Evolutionary conservation across 2,797 vertebrate genomes (phyloP).

Genomic region (Sebastes elongatus): DNA sequence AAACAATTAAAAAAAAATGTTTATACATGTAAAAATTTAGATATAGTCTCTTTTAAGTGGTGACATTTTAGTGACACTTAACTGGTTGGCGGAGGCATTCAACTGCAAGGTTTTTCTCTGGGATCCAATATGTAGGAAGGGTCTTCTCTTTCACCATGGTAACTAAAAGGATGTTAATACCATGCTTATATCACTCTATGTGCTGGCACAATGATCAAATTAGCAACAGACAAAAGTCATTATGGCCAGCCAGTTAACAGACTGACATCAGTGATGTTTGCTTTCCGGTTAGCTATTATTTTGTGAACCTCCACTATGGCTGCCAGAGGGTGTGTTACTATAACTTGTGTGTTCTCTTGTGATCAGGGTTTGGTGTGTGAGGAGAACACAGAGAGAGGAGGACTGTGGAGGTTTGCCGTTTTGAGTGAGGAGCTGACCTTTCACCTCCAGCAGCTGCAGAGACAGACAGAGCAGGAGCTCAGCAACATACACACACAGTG

Average conservation of each 20-base stretch:
- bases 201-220: not conserved
- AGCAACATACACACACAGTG: conserved; percentile 56
- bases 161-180: not conserved
- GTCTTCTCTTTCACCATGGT: not conserved
- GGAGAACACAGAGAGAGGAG: conserved; percentile 24
- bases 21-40: too few species aligned
- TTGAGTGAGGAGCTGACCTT: conserved; percentile 60
- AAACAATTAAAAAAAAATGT: too few species aligned
- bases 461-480: conserved; percentile 73
- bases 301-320: not conserved
- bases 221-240: not conserved
- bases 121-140: not conserved
- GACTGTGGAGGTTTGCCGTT: conserved; percentile 41
- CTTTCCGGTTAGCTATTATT: not conserved
- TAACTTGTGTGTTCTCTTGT: not conserved
- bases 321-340: too few species aligned
- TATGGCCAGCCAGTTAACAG: not conserved
- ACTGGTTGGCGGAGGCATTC: too few species aligned
- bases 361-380: conserved; percentile 44
- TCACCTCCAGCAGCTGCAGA: conserved; percentile 70
- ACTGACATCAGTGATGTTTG: not conserved
- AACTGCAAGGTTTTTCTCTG: too few species aligned
- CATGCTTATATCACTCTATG: not conserved
- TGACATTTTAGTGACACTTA: too few species aligned
- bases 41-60: too few species aligned